Percentiles rank a stretch among this genome's conserved stretches.
Conservation (phyloP, 2,888 invertebrate genomes). For the Agonopterix heracliana region DNA sequence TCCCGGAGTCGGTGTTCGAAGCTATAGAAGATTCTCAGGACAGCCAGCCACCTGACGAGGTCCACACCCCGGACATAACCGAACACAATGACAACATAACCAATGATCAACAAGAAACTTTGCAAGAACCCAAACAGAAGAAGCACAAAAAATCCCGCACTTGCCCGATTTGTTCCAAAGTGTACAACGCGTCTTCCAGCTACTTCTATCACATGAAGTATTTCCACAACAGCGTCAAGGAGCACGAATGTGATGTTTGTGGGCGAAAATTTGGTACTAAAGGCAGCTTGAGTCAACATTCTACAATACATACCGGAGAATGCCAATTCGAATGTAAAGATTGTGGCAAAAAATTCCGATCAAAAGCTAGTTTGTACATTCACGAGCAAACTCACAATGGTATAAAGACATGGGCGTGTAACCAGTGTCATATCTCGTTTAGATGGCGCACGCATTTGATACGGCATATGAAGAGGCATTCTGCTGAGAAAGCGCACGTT, state of each 20-base stretch:
- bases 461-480: conserved; percentile 60
- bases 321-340: conserved; percentile 53
- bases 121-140: background rate
- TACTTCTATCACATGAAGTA: conserved; percentile 73
- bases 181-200: conserved; percentile 62
- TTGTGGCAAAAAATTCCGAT: conserved; percentile 67
- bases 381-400: conserved; percentile 63
- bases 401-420: conserved; percentile 22
- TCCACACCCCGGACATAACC: background rate
- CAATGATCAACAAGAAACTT: background rate
- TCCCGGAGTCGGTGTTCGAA: conserved; percentile 47
- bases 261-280: conserved; percentile 62
- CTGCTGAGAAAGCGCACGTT: conserved; percentile 41
- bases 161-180: conserved; percentile 66
- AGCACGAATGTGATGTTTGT: conserved; percentile 67
- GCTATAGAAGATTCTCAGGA: conserved; percentile 51
- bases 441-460: conserved; percentile 60
- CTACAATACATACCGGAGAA: conserved; percentile 57
- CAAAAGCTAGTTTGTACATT: conserved; percentile 64
- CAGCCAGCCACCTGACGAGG: conserved; percentile 9
- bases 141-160: conserved; percentile 37
- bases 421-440: conserved; percentile 53
- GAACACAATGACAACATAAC: conserved; percentile 1
- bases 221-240: conserved; percentile 56
- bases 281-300: conserved; percentile 58